Percentiles rank a stretch among this genome's conserved stretches.
Evolutionary conservation across 2,888 invertebrate genomes (phyloP).

Genomic region (Crematogaster levior): DNA sequence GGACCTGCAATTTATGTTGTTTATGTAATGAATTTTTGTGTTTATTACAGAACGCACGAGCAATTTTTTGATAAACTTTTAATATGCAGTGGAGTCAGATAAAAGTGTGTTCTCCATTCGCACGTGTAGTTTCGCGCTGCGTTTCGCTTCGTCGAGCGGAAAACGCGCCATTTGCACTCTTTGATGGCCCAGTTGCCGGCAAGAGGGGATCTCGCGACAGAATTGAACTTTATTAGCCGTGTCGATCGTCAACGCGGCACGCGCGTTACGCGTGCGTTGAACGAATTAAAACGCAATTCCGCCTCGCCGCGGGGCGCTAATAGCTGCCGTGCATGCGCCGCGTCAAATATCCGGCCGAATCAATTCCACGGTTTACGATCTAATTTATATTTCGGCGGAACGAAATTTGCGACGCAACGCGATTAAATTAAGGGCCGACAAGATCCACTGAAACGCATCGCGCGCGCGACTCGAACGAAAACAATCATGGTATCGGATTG

Average conservation of each 20-base stretch:
- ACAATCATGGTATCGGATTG: not conserved
- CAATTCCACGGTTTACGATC: slow-evolving; percentile 53
- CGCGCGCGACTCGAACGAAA: not conserved
- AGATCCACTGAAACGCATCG: not conserved
- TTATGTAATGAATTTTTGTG: not conserved
- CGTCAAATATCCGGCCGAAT: slow-evolving; percentile 42
- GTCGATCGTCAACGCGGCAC: slow-evolving; percentile 28
- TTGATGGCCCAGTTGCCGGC: not conserved
- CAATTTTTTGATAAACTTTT: not conserved
- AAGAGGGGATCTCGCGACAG: slow-evolving; percentile 16
- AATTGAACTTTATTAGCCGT: slow-evolving; percentile 45
- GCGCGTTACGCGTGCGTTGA: slow-evolving; percentile 28
- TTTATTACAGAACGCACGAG: not conserved
- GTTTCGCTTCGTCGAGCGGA: not conserved
- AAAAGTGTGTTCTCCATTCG: not conserved
- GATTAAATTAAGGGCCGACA: slow-evolving; percentile 39
- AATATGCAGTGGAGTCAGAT: not conserved
- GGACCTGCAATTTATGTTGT: not conserved
- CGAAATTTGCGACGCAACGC: slow-evolving; percentile 35
- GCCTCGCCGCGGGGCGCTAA: slow-evolving; percentile 32
- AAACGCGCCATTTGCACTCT: slow-evolving; percentile 16
- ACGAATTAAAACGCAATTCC: slow-evolving; percentile 47
- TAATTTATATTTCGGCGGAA: slow-evolving; percentile 49
- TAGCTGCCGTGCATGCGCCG: slow-evolving; percentile 21
- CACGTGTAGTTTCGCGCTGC: not conserved